phyloP scores from a whole-genome alignment of 1,140 invertebrate species.

The Phocides pigmalion region DNA sequence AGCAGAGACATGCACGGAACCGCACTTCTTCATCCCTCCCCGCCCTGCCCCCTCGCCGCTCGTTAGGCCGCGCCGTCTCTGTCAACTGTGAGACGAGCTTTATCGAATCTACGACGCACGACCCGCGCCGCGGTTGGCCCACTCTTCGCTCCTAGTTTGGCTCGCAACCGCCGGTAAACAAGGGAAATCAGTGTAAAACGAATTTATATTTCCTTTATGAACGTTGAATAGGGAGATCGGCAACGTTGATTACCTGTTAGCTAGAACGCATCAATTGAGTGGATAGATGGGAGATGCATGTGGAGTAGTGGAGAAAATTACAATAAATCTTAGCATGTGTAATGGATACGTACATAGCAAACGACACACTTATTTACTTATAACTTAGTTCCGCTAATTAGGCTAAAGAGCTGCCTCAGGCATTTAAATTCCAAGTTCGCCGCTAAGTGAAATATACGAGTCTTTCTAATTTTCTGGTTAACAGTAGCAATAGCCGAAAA shows the following conservation, averaged over 20 bases:
- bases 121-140: slow-evolving; percentile 71
- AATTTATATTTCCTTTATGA: slow-evolving; percentile 70
- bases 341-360: slow-evolving; percentile 25
- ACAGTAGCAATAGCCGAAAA: background rate
- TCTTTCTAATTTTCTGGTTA: background rate
- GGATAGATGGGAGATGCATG: slow-evolving; percentile 17
- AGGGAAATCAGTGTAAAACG: slow-evolving; percentile 77
- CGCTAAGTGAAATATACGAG: slow-evolving; percentile 1
- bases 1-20: slow-evolving; percentile 88
- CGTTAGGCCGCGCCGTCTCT: slow-evolving; percentile 79
- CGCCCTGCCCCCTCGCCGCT: slow-evolving; percentile 54
- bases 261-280: slow-evolving; percentile 8
- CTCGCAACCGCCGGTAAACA: slow-evolving; percentile 76
- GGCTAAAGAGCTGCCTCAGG: background rate
- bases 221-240: slow-evolving; percentile 47
- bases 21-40: slow-evolving; percentile 85
- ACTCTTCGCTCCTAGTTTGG: slow-evolving; percentile 74
- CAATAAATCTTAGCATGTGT: background rate
- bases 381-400: slow-evolving; percentile 16
- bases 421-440: slow-evolving; percentile 3
- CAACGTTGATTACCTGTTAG: slow-evolving; percentile 33
- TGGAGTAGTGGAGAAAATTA: slow-evolving; percentile 38
- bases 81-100: slow-evolving; percentile 79
- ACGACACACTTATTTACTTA: slow-evolving; percentile 5
- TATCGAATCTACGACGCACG: slow-evolving; percentile 83